Percentiles rank a stretch among this genome's conserved stretches.
These are phyloP conservation scores for Cichladusa arquata DNA, from an alignment of 2,113 vertebrate species.

Conservation along the genomic window DNA sequence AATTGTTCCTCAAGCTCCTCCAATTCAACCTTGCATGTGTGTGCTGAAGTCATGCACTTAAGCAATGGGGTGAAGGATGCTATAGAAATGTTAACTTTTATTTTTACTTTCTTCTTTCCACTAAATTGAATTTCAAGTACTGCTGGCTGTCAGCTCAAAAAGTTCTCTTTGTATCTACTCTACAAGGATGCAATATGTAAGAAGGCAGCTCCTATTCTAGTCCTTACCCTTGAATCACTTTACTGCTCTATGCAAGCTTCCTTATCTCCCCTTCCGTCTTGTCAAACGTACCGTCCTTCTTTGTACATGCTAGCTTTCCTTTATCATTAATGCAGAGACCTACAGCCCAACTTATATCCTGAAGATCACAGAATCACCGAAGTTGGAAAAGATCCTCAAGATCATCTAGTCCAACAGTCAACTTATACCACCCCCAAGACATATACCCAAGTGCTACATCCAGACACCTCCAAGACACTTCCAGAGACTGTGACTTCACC, in stretches of 20 bases:
- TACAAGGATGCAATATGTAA: neutral
- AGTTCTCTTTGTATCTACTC: neutral
- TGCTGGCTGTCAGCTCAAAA: neutral
- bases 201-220: neutral
- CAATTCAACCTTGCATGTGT: neutral
- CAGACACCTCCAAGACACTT: neutral
- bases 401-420: neutral
- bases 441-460: neutral
- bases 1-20: neutral
- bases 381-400: neutral
- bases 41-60: neutral
- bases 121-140: neutral
- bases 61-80: neutral
- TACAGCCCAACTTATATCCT: neutral
- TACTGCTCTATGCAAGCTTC: neutral
- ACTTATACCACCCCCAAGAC: too few species aligned
- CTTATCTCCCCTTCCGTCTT: neutral
- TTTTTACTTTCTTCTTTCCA: neutral
- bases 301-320: neutral
- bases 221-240: neutral
- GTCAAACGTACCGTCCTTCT: neutral
- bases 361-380: neutral
- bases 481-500: neutral
- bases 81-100: neutral
- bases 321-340: neutral